Evolutionary conservation across 2,888 invertebrate species (phyloP).

Genomic region (Eristalinus sepulchralis): DNA sequence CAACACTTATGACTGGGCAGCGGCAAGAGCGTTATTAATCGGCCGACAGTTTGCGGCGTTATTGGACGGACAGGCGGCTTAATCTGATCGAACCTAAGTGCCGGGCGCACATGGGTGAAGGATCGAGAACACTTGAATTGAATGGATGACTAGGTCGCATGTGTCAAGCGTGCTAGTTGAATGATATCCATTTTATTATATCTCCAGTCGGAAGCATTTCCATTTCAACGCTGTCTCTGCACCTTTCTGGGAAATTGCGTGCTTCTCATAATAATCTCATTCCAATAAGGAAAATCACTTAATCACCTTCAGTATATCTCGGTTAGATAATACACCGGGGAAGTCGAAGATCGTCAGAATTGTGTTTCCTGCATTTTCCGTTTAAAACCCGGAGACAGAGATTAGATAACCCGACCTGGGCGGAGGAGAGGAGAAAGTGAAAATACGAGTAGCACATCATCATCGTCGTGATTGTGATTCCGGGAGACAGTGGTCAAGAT

Average conservation of each 20-base stretch:
- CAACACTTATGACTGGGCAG: constrained; percentile 43
- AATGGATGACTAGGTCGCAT: constrained; percentile 21
- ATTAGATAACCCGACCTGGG: constrained; percentile 47
- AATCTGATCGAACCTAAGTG: constrained; percentile 66
- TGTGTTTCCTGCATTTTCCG: constrained; percentile 40
- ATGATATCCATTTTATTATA: constrained; percentile 21
- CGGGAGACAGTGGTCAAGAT: constrained; percentile 65
- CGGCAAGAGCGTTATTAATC: constrained; percentile 62
- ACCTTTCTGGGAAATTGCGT: constrained; percentile 46
- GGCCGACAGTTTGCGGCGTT: constrained; percentile 63
- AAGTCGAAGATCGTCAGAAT: constrained; percentile 45
- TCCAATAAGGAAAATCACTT: constrained; percentile 33
- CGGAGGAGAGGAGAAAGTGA: constrained; percentile 33
- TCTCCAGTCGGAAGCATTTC: neutral
- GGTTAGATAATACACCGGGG: constrained; percentile 31
- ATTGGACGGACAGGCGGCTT: constrained; percentile 57
- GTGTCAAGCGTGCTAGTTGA: neutral
- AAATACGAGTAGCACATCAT: constrained; percentile 70
- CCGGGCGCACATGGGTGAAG: constrained; percentile 42
- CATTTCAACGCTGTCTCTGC: neutral
- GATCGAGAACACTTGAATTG: constrained; percentile 31
- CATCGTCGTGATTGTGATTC: constrained; percentile 57
- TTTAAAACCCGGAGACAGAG: constrained; percentile 33
- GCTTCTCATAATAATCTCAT: constrained; percentile 18
- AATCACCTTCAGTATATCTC: constrained; percentile 40